A percentile compares a stretch with the other conserved stretches of the same genome.
Conservation (phyloP, 2,888 invertebrate species). For the Sipha maydis region DNA sequence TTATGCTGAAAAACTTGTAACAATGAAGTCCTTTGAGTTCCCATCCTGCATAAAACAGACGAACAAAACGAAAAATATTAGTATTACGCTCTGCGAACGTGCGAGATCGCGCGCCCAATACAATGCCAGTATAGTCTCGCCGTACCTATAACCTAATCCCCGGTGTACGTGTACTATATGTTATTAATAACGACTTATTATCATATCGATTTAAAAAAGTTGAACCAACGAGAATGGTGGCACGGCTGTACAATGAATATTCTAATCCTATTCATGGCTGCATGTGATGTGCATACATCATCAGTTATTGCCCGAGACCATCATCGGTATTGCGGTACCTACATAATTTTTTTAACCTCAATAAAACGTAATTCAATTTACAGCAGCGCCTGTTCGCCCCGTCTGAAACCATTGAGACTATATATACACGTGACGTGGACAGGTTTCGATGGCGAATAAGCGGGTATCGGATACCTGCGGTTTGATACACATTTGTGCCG, state of each 20-base stretch:
- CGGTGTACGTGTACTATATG: not conserved
- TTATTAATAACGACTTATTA: not conserved
- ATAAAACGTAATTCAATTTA: not conserved
- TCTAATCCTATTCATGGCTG: not conserved
- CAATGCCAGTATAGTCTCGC: not conserved
- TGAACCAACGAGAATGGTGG: not conserved
- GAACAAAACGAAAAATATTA: conserved; percentile 30
- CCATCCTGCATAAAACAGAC: conserved; percentile 80
- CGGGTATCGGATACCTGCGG: conserved; percentile 33
- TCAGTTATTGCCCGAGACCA: conserved; percentile 1
- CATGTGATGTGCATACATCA: not conserved
- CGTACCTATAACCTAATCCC: not conserved
- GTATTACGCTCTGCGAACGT: not conserved
- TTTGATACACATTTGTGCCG: conserved; percentile 32
- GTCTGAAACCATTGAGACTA: conserved; percentile 16
- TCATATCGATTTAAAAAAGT: not conserved
- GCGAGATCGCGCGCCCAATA: too few species aligned
- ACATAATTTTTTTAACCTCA: not conserved
- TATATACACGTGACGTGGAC: not conserved
- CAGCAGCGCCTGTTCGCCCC: not conserved
- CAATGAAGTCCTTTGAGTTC: conserved; percentile 90
- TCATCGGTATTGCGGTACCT: not conserved
- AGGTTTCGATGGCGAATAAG: conserved; percentile 8
- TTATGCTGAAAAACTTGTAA: conserved; percentile 95
- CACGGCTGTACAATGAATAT: not conserved